Base-by-base conservation (phyloP, 2,888 invertebrate species). In the Euproctis similis region DNA sequence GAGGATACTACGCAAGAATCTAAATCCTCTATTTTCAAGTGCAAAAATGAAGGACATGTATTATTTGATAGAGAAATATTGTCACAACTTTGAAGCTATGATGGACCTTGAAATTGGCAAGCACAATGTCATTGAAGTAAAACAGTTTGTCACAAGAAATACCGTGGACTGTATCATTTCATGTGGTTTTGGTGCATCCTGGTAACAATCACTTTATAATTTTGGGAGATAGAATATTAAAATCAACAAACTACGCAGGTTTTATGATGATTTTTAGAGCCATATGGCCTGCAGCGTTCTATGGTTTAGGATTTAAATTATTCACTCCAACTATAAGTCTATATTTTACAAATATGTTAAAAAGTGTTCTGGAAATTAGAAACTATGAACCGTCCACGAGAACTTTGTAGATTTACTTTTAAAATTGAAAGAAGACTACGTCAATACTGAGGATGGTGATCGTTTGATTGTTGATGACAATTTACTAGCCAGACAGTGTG, bases 401-500 rank as follows among this genome's bases (percentile, higher is more conserved):
- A 18, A 74, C 23, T 72, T 75, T 8, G 47, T 72, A 0, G 73
- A 74, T 35, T 31, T 61, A 1, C 26, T 75, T 2, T 30, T 73
- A 16, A 42, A 29, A 9, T 57, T 70, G 14, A 64, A 59, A 17
- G 45, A 64, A 1, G 44, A 64, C 0, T 47, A 59, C 9, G 29
- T 35, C 8, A 28, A 40, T 5, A 50, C 26, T 1, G 43, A 34
- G 0, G 45, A 57, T 12, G 59, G 46, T 13, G 26, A 54, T n/a
- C n/a, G 11, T 8, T 32, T 1, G n/a, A 19, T 69, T 2, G 45
- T 59, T 2, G 43, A 67, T 1, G 46, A 81, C 7, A 63, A 81
- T 1, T 54, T 87, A 24, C 37, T 88, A 12, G 68, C 76, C 0
- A 76, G 85, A 0, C 87, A 88, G 29, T 76, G 85, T 1, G 64